A percentile compares a stretch with the other conserved stretches of the same genome.
Conservation (phyloP, 2,797 vertebrate species). For the Crocidura indochinensis region DNA sequence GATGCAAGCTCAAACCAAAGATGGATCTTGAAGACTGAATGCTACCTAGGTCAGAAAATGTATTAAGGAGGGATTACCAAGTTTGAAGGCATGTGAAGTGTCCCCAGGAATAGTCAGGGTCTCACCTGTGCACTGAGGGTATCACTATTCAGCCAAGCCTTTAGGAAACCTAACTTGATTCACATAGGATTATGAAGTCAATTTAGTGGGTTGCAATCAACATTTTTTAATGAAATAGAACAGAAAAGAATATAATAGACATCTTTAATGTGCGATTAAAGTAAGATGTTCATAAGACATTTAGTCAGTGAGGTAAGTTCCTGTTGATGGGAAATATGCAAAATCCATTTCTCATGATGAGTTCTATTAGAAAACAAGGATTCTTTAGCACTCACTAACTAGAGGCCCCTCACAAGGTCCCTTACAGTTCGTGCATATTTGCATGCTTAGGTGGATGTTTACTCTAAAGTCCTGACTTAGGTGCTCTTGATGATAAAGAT, state of each 20-base stretch:
- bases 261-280: too few relatives aligned
- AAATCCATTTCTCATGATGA: background rate
- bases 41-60: background rate
- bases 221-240: background rate
- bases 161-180: background rate
- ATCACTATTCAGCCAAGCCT: background rate
- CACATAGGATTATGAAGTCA: background rate
- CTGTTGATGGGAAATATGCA: too few relatives aligned
- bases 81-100: too few relatives aligned
- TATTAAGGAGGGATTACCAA: background rate
- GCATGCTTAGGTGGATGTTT: background rate
- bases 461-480: fast-evolving
- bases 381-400: background rate
- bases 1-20: background rate
- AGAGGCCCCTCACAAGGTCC: too few relatives aligned
- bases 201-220: background rate
- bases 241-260: background rate
- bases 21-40: background rate
- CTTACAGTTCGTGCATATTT: background rate
- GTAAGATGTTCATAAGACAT: too few relatives aligned
- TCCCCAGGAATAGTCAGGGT: background rate
- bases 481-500: background rate
- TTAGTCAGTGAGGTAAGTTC: background rate
- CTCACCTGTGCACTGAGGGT: background rate
- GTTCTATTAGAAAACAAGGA: background rate